Evolutionary conservation across 2,888 invertebrate genomes (phyloP).

Genomic region (Lydus trimaculatus): DNA sequence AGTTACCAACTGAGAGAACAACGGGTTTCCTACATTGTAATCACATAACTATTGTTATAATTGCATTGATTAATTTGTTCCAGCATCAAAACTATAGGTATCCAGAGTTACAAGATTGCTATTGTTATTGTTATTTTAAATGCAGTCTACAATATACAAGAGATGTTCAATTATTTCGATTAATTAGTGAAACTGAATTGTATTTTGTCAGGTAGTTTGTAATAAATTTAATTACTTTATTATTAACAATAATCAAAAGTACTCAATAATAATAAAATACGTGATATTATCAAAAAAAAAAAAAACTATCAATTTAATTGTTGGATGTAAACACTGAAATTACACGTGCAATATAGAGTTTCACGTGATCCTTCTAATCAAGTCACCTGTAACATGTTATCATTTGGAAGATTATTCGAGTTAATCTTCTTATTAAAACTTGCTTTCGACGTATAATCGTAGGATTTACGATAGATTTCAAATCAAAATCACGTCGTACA

Average conservation of each 20-base stretch:
- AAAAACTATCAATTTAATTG: no score
- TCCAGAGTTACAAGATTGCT: neutral
- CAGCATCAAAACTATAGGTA: neutral
- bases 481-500: neutral
- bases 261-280: neutral
- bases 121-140: slow-evolving; percentile 2
- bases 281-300: neutral
- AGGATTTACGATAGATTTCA: neutral
- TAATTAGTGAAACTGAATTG: neutral
- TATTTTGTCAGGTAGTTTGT: neutral
- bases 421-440: neutral
- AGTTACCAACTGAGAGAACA: slow-evolving; percentile 13
- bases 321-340: neutral
- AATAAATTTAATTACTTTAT: neutral
- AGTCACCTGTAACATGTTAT: neutral
- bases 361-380: neutral
- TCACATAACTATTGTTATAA: slow-evolving; percentile 7
- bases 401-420: neutral
- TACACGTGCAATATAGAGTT: neutral
- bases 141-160: neutral
- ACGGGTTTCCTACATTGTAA: slow-evolving; percentile 12
- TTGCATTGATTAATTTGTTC: slow-evolving; percentile 6
- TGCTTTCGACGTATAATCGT: neutral
- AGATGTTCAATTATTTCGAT: neutral
- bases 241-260: neutral